Evolutionary conservation across 2,113 vertebrate genomes (phyloP).

Genomic region (Coturnix japonica): DNA sequence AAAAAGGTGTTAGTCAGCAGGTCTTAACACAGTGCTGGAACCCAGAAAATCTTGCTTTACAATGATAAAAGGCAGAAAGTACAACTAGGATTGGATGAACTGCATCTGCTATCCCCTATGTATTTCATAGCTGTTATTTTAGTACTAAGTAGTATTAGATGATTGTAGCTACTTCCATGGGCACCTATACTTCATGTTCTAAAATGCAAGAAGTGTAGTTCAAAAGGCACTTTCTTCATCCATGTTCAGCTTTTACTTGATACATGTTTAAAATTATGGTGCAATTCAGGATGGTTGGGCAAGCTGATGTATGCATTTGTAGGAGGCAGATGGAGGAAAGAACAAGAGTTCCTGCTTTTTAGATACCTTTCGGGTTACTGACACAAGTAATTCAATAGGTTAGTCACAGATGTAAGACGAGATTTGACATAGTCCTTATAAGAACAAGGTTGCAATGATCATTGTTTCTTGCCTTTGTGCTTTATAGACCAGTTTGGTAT

Average conservation of each 20-base stretch:
- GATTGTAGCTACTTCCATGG: background rate
- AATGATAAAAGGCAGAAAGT: background rate
- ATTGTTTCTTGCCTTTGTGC: background rate
- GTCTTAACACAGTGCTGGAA: background rate
- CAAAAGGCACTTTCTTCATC: background rate
- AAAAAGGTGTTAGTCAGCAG: background rate
- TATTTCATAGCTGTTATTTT: background rate
- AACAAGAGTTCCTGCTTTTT: background rate
- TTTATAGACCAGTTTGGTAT: background rate
- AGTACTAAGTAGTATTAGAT: background rate
- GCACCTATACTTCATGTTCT: background rate
- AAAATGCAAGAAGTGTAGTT: background rate
- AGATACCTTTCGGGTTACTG: background rate
- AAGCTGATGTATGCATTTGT: background rate
- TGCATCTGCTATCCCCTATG: background rate
- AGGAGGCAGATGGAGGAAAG: background rate
- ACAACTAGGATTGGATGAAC: background rate
- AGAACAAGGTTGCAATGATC: background rate
- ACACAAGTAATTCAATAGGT: background rate
- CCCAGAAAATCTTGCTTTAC: background rate
- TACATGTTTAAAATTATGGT: background rate
- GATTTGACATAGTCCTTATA: background rate
- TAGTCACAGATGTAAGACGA: background rate
- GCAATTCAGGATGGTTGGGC: background rate
- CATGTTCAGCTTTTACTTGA: background rate